Conservation (phyloP, 2,888 invertebrate genomes). For the Standfussiana lucernea region DNA sequence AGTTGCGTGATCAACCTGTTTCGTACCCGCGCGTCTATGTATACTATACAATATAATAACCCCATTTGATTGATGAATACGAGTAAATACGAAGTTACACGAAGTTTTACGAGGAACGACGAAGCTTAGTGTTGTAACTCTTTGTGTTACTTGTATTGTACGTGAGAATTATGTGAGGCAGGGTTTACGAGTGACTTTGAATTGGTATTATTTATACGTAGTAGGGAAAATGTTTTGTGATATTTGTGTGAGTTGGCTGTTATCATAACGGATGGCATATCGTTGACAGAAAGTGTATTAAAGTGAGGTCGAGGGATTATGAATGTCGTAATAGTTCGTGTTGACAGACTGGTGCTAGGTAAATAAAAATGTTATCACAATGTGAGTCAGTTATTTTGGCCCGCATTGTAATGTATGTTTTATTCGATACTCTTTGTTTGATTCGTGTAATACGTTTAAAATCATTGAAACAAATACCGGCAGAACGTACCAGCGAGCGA, state of each 20-base stretch:
- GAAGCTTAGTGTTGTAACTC: constrained; percentile 58
- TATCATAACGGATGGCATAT: constrained; percentile 42
- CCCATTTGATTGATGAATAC: constrained; percentile 81
- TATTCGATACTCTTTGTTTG: neutral
- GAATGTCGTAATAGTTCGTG: constrained; percentile 26
- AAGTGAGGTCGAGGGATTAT: constrained; percentile 35
- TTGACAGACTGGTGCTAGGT: constrained; percentile 1
- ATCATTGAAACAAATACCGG: too few species aligned
- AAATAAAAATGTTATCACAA: constrained; percentile 1
- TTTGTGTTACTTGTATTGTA: constrained; percentile 54
- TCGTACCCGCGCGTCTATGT: constrained; percentile 62
- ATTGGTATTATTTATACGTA: constrained; percentile 55
- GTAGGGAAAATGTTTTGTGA: constrained; percentile 51
- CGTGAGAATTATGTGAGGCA: constrained; percentile 55
- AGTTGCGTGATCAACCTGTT: constrained; percentile 70
- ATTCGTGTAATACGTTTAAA: neutral
- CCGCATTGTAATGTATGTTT: constrained; percentile 10
- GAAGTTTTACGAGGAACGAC: constrained; percentile 65
- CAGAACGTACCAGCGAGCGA: too few species aligned
- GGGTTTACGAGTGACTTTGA: constrained; percentile 59
- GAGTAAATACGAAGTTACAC: constrained; percentile 68
- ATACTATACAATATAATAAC: constrained; percentile 77
- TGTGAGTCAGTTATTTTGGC: constrained; percentile 10
- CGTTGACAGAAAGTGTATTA: constrained; percentile 38
- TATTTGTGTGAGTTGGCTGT: constrained; percentile 38